phyloP scores from a whole-genome alignment of 2,888 invertebrate species.

The Idaea biselata region DNA sequence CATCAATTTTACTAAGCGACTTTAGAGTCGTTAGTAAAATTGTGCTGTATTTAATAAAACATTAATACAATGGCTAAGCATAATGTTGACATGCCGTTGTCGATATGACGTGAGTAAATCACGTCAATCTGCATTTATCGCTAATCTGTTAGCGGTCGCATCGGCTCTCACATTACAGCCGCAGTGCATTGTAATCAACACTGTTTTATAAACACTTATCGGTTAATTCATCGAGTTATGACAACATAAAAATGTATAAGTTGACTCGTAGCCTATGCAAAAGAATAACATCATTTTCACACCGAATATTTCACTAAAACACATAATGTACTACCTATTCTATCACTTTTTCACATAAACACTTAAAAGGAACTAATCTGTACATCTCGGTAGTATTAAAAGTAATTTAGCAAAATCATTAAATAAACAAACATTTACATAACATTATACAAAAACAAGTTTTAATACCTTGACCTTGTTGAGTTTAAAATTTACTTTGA shows the following conservation, averaged over 20 bases:
- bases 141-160: conserved; percentile 42
- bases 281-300: conserved; percentile 6
- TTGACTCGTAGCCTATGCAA: conserved; percentile 4
- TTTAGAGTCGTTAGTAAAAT: not conserved
- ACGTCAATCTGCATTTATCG: conserved; percentile 36
- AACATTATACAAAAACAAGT: not conserved
- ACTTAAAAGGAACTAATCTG: too few species aligned
- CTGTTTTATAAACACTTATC: conserved; percentile 34
- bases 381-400: too few species aligned
- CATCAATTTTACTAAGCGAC: not conserved
- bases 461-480: not conserved
- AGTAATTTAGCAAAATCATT: too few species aligned
- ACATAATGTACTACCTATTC: not conserved
- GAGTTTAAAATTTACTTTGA: not conserved
- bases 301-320: conserved; percentile 6
- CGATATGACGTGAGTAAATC: conserved; percentile 33
- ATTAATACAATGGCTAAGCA: not conserved
- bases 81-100: conserved; percentile 13
- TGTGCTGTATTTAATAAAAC: not conserved
- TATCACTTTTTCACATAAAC: not conserved
- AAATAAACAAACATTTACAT: not conserved
- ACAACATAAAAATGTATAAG: conserved; percentile 18
- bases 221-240: conserved; percentile 18
- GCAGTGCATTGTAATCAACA: conserved; percentile 31
- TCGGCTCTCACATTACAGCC: conserved; percentile 48